Evolutionary conservation across 1,140 invertebrate species (phyloP), one percentile per base, ranked within the genome.

Genomic region (Lepeophtheirus salmonis): DNA sequence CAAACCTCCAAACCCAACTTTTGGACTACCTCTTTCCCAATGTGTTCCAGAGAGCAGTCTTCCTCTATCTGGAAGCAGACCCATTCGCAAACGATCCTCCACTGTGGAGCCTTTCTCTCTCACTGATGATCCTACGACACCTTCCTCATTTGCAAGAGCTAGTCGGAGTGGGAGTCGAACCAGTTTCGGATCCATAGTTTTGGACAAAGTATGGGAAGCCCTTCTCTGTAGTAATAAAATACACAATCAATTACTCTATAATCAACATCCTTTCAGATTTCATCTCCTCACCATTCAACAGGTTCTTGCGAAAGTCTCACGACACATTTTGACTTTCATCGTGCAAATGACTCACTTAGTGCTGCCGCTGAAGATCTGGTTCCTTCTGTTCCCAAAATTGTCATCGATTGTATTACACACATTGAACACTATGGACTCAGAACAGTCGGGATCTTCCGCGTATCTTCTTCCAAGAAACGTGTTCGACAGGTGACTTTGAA

Each of bases 381-480:
- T 25, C 68, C 70, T 14, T 67, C 68, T 52, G 73, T 75, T 17
- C 88, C 87, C 0, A 74, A 76, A 20, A 76, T 91, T 56, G 80
- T 91, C 20, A 74, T 74, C 22, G 79, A 79, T 50, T 91, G 88
- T 68, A 79, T 89, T 56, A 78, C 79, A 61, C 83, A 90, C 70
- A 75, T 92, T 24, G 79, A 88, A 67, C 72, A 74, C 13, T 78
- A 84, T 64, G 87, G 86, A 13, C 75, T 94, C 6, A 77, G 81
- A 62, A 88, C 84, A 14, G 74, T 89, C 10, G 89, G 89, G 0
- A 80, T 92, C 50, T 94, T 94, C 73, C 76, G 89, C 62, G 86
- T 94, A 21, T 86, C 85, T 52, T 82, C 83, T 48, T 89, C 86
- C 0, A 89, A 89, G 70, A 92, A 90, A 70, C 76, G 88, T 70